Conservation (phyloP, 2,113 vertebrate genomes). For the Acrocephalus arundinaceus region DNA sequence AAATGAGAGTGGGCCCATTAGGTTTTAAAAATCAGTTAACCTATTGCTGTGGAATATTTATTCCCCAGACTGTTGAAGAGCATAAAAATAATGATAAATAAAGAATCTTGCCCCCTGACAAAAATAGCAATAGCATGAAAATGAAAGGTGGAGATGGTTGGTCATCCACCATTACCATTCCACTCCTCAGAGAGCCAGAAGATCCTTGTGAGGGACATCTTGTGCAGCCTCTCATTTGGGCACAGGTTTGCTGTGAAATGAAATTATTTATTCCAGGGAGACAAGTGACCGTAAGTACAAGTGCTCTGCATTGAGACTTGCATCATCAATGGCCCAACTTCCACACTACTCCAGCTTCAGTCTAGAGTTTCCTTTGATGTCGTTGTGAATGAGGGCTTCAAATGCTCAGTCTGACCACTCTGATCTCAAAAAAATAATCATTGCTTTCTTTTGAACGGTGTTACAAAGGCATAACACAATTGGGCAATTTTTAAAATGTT, state of each 20-base stretch:
- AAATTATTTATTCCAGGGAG: neutral
- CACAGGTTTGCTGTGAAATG: neutral
- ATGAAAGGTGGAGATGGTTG: neutral
- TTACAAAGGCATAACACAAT: neutral
- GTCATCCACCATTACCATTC: fast-evolving
- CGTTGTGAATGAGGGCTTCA: neutral
- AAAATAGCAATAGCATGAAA: neutral
- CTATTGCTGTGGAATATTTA: neutral
- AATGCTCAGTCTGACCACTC: neutral
- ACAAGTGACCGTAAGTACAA: neutral
- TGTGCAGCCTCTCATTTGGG: neutral
- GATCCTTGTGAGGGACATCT: neutral
- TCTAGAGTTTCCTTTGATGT: neutral
- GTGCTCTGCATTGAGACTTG: neutral
- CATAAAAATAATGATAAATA: neutral
- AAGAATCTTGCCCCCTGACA: neutral
- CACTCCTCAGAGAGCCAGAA: neutral
- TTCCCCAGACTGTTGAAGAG: neutral
- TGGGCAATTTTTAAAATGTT: neutral
- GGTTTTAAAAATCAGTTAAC: neutral
- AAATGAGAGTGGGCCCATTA: neutral
- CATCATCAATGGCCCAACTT: neutral
- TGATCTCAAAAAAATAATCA: neutral
- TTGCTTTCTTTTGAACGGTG: neutral
- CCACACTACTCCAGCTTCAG: neutral